These are phyloP conservation scores for Thyatira batis DNA, from an alignment of 2,888 invertebrate species.

Conservation along the genomic window DNA sequence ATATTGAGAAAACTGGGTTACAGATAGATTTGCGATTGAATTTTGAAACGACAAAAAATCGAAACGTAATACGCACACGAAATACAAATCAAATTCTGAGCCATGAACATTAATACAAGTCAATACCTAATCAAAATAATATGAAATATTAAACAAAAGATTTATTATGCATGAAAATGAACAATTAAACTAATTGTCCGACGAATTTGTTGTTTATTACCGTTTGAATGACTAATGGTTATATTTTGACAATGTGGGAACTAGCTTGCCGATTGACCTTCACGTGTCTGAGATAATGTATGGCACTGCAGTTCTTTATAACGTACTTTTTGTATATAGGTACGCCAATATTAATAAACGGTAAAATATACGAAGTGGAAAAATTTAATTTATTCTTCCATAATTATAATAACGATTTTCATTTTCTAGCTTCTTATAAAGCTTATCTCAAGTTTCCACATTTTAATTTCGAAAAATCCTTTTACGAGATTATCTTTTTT, in stretches of 20 bases:
- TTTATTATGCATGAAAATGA: constrained; percentile 9
- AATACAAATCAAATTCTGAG: neutral
- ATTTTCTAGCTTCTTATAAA: too few relatives aligned
- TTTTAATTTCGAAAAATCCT: neutral
- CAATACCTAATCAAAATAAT: constrained; percentile 4
- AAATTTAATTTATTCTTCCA: too few relatives aligned
- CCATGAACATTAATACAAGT: neutral
- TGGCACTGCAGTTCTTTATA: neutral
- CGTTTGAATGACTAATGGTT: constrained; percentile 31
- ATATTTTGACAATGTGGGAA: constrained; percentile 27
- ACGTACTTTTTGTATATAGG: neutral
- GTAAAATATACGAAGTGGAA: too few relatives aligned
- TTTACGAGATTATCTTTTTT: neutral
- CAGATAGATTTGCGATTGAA: too few relatives aligned
- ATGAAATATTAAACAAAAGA: constrained; percentile 6
- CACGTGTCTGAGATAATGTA: constrained; percentile 23
- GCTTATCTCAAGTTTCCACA: too few relatives aligned
- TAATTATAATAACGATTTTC: too few relatives aligned
- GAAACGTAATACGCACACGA: neutral
- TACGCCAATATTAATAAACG: too few relatives aligned
- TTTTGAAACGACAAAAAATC: neutral
- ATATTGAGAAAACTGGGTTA: too few relatives aligned
- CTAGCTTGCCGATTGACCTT: constrained; percentile 41
- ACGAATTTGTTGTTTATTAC: constrained; percentile 17
- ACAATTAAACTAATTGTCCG: constrained; percentile 23